A percentile compares a stretch with the other conserved stretches of the same genome.
These are phyloP conservation scores for Hystrix brachyura DNA, from an alignment of 2,113 vertebrate genomes.

Conservation along the genomic window DNA sequence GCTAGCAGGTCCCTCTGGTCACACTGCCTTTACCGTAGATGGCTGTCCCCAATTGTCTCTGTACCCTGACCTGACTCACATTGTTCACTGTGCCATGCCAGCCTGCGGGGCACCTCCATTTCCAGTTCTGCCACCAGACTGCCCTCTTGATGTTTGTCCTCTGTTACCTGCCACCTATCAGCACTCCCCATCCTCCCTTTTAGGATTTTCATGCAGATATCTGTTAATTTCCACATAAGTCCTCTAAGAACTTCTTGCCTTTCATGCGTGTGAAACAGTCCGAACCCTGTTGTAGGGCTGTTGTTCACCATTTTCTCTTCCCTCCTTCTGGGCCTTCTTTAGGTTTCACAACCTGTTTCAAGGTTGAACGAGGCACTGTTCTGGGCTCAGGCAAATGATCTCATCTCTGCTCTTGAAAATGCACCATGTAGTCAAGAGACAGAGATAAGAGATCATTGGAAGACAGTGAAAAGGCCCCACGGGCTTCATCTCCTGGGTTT, in stretches of 20 bases:
- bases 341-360: neutral
- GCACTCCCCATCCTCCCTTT: neutral
- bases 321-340: neutral
- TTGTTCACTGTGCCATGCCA: neutral
- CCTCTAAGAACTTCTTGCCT: neutral
- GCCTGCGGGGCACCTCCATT: neutral
- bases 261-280: neutral
- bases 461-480: too few relatives aligned
- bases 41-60: neutral
- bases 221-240: too few relatives aligned
- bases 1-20: rapidly evolving
- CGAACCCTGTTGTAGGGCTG: rapidly evolving
- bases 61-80: neutral
- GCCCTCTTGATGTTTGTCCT: neutral
- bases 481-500: neutral
- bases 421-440: neutral
- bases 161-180: neutral
- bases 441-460: neutral
- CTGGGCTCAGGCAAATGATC: neutral
- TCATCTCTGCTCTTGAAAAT: neutral
- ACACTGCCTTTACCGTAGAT: neutral
- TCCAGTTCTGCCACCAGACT: neutral
- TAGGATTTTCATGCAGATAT: neutral
- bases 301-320: too few relatives aligned
- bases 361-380: rapidly evolving